Evolutionary conservation across 1,140 invertebrate species (phyloP).

Genomic region (Drosophila repleta): DNA sequence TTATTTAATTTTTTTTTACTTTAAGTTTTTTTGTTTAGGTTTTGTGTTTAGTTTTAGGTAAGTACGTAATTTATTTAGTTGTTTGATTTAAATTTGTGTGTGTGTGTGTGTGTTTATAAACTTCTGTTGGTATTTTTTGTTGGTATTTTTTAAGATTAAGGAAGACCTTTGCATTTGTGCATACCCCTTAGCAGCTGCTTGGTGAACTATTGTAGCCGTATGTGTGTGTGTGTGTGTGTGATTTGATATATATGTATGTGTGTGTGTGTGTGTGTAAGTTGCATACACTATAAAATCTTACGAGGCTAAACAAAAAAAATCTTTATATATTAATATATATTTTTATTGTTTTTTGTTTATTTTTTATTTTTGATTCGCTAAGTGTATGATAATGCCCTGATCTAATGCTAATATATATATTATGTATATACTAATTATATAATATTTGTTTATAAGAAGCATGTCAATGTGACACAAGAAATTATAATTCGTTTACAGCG

Average conservation of each 20-base stretch:
- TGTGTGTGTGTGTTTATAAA: not conserved
- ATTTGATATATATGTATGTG: conserved; percentile 5
- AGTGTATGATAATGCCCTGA: conserved; percentile 20
- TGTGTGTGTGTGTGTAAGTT: conserved; percentile 15
- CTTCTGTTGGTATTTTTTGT: conserved; percentile 5
- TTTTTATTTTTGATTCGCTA: not conserved
- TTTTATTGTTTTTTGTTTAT: conserved; percentile 5
- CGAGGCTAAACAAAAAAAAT: conserved; percentile 37
- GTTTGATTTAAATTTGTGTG: conserved; percentile 1
- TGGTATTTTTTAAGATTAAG: conserved; percentile 58
- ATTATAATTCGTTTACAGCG: conserved; percentile 63
- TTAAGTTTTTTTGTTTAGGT: conserved; percentile 12
- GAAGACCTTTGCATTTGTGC: conserved; percentile 63
- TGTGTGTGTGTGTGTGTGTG: conserved; percentile 18
- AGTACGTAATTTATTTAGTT: conserved; percentile 23
- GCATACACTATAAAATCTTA: conserved; percentile 47
- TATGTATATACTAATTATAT: conserved; percentile 21
- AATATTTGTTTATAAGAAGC: conserved; percentile 47
- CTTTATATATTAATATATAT: too few species aligned
- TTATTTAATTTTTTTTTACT: conserved; percentile 2
- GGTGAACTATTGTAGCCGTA: conserved; percentile 25
- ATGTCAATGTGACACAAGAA: conserved; percentile 73
- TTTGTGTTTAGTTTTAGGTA: conserved; percentile 20
- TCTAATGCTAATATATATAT: conserved; percentile 32
- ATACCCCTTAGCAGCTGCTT: conserved; percentile 48